These are phyloP conservation scores for Monoplex corrugatus DNA, from an alignment of 2,888 invertebrate species.

Conservation along the genomic window DNA sequence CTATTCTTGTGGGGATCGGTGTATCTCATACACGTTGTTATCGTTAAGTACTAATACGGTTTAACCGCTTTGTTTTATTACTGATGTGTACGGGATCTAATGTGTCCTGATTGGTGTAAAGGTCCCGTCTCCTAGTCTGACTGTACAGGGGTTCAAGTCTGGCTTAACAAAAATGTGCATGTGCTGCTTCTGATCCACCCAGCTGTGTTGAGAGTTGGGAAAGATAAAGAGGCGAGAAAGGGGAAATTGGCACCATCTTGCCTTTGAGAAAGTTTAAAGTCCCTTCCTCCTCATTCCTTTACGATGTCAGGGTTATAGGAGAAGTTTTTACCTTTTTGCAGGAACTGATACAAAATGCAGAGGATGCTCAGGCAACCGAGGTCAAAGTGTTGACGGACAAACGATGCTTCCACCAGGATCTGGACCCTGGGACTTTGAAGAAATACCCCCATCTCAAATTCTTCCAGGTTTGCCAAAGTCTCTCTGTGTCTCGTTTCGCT, in stretches of 20 bases:
- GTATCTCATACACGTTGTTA: too few relatives aligned
- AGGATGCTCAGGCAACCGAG: constrained; percentile 36
- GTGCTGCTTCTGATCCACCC: not conserved
- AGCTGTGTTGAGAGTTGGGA: not conserved
- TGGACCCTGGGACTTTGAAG: not conserved
- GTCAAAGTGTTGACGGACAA: constrained; percentile 35
- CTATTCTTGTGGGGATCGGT: too few relatives aligned
- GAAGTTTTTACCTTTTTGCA: not conserved
- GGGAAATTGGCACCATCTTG: too few relatives aligned
- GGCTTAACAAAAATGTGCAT: not conserved
- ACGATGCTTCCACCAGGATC: constrained; percentile 8
- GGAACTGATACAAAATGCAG: constrained; percentile 47
- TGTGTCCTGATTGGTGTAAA: not conserved
- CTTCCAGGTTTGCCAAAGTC: too few relatives aligned
- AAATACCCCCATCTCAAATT: constrained; percentile 35
- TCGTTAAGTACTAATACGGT: too few relatives aligned
- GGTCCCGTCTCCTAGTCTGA: not conserved
- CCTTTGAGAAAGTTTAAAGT: not conserved
- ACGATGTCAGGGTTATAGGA: not conserved
- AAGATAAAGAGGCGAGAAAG: not conserved
- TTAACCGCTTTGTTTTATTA: not conserved
- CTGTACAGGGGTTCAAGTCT: not conserved
- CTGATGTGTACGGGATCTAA: not conserved
- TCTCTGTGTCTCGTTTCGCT: too few relatives aligned
- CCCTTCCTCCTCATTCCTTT: too few relatives aligned